phyloP scores from a whole-genome alignment of 2,888 invertebrate genomes.

The Pteria penguin region DNA sequence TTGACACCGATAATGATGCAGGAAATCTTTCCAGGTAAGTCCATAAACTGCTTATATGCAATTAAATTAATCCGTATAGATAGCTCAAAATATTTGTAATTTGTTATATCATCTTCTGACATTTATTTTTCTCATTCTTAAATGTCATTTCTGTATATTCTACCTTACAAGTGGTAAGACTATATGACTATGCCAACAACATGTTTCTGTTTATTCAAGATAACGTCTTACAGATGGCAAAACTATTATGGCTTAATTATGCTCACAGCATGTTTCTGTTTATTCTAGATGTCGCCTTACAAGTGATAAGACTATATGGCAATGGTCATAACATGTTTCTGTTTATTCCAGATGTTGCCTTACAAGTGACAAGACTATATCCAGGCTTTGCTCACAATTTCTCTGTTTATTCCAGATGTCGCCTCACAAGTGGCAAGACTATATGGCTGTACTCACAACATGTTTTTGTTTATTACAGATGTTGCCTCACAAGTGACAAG shows the following conservation, averaged over 20 bases:
- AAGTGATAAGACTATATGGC: not conserved
- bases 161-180: not conserved
- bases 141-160: too few relatives aligned
- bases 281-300: conserved; percentile 66
- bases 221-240: too few relatives aligned
- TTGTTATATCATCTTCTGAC: too few relatives aligned
- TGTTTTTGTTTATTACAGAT: conserved; percentile 55
- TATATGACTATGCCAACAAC: not conserved
- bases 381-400: too few relatives aligned
- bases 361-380: too few relatives aligned
- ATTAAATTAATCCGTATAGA: too few relatives aligned
- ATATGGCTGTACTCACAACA: conserved; percentile 74
- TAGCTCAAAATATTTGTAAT: too few relatives aligned
- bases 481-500: too few relatives aligned
- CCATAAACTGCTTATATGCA: too few relatives aligned
- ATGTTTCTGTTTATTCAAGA: not conserved
- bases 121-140: too few relatives aligned
- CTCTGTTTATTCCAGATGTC: conserved; percentile 57
- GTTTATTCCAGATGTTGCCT: not conserved
- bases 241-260: too few relatives aligned
- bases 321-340: not conserved
- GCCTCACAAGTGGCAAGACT: conserved; percentile 70
- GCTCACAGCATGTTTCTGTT: too few relatives aligned
- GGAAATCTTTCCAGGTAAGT: conserved; percentile 41
- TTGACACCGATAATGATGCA: conserved; percentile 58